phyloP scores from a whole-genome alignment of 2,113 vertebrate genomes.

The Austrofundulus limnaeus region DNA sequence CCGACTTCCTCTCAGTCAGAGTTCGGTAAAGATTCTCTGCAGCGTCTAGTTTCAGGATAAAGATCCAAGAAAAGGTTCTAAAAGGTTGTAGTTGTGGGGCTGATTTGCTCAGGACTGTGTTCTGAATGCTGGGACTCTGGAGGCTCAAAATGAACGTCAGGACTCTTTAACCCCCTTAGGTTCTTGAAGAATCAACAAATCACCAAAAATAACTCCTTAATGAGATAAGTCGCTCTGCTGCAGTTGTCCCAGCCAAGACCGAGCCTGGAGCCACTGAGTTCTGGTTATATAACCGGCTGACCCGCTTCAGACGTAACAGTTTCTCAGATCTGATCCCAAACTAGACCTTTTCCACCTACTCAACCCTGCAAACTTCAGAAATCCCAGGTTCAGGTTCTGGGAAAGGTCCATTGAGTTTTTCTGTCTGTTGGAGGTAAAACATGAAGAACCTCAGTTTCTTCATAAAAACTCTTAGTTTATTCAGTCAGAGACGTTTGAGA shows the following conservation, averaged over 20 bases:
- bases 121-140: constrained; percentile 41
- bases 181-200: constrained; percentile 33
- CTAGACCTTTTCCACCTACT: background rate
- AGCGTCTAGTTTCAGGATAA: background rate
- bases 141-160: constrained; percentile 26
- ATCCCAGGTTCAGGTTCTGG: background rate
- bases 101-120: no score
- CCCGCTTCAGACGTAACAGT: no score
- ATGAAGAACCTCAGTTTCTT: no score
- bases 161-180: constrained; percentile 64
- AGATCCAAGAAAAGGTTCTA: background rate
- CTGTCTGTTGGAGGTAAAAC: no score
- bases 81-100: background rate
- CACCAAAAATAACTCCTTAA: constrained; percentile 61
- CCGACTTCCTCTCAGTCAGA: background rate
- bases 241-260: background rate
- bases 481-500: no score
- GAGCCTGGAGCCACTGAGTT: constrained; percentile 13
- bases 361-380: background rate
- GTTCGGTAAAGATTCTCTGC: background rate
- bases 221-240: constrained; percentile 42
- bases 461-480: no score
- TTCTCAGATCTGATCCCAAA: background rate
- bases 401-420: background rate
- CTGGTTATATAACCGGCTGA: constrained; percentile 43